These are phyloP conservation scores for Pogoniulus pusillus DNA, from an alignment of 2,797 vertebrate genomes.

Conservation along the genomic window DNA sequence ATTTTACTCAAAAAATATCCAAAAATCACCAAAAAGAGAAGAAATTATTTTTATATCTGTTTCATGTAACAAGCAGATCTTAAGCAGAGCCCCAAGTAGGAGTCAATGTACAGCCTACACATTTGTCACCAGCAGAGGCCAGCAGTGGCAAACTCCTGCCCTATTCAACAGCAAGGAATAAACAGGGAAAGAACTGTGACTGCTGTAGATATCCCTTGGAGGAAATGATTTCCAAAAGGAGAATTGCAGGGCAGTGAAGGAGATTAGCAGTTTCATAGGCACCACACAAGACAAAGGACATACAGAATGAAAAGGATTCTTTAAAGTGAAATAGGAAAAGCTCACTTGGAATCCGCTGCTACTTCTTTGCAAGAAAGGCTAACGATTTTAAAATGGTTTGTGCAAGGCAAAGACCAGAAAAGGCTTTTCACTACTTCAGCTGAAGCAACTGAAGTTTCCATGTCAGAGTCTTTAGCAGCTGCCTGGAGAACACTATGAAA, in stretches of 20 bases:
- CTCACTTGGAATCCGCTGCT: background rate
- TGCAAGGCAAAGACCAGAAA: background rate
- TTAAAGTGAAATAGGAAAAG: background rate
- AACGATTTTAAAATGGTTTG: background rate
- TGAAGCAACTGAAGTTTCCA: background rate
- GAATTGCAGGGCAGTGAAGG: background rate
- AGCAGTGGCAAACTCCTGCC: background rate
- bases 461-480: background rate
- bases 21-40: background rate
- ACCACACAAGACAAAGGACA: background rate
- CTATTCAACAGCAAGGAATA: background rate
- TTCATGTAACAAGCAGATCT: background rate
- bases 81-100: background rate
- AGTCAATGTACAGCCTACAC: background rate
- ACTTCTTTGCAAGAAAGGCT: background rate
- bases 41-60: background rate
- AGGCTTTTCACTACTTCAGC: background rate
- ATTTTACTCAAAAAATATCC: background rate
- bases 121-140: conserved; percentile 9
- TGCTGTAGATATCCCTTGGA: background rate
- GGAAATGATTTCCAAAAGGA: background rate
- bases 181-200: background rate
- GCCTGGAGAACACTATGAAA: background rate
- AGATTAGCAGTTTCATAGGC: background rate
- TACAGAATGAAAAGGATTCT: background rate